A percentile compares a stretch with the other conserved stretches of the same genome.
These are phyloP conservation scores for Leptodirus hochenwartii DNA, from an alignment of 2,888 invertebrate species.

Conservation along the genomic window DNA sequence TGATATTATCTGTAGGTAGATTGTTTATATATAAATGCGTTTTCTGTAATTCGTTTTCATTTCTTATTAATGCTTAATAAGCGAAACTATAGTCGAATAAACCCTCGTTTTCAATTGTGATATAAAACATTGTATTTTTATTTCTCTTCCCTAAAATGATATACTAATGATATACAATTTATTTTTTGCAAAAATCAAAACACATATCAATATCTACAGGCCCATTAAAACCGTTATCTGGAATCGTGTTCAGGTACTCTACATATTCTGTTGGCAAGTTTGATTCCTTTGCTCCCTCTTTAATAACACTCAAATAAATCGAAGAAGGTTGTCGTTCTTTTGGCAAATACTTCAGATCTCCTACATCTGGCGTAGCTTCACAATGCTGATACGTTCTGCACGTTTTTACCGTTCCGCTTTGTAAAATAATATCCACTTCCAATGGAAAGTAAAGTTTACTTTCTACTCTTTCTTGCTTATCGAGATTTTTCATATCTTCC, in stretches of 20 bases:
- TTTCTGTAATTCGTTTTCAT: no score
- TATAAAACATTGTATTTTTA: no score
- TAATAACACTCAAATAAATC: slow-evolving; percentile 50
- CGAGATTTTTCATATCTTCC: slow-evolving; percentile 41
- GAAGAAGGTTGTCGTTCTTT: slow-evolving; percentile 52
- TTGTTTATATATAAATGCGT: no score
- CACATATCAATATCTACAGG: slow-evolving; percentile 26
- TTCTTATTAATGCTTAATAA: no score
- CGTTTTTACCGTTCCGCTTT: slow-evolving; percentile 5
- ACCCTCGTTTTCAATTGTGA: no score
- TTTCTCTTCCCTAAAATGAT: no score
- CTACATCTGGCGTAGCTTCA: slow-evolving; percentile 31
- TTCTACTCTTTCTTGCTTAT: slow-evolving; percentile 33
- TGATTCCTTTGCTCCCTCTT: slow-evolving; percentile 57
- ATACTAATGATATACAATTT: no score
- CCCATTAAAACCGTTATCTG: slow-evolving; percentile 53
- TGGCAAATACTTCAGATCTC: slow-evolving; percentile 32
- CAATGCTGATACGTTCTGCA: slow-evolving; percentile 25
- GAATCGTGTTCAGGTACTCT: slow-evolving; percentile 40
- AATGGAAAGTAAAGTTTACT: slow-evolving; percentile 4
- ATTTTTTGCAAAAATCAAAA: no score
- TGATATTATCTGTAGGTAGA: no score
- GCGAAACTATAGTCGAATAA: no score
- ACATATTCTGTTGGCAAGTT: slow-evolving; percentile 57
- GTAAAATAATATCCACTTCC: slow-evolving; percentile 4